A percentile compares a stretch with the other conserved stretches of the same genome.
Conservation (phyloP, 1,140 invertebrate genomes). For the Procambarus virginalis region DNA sequence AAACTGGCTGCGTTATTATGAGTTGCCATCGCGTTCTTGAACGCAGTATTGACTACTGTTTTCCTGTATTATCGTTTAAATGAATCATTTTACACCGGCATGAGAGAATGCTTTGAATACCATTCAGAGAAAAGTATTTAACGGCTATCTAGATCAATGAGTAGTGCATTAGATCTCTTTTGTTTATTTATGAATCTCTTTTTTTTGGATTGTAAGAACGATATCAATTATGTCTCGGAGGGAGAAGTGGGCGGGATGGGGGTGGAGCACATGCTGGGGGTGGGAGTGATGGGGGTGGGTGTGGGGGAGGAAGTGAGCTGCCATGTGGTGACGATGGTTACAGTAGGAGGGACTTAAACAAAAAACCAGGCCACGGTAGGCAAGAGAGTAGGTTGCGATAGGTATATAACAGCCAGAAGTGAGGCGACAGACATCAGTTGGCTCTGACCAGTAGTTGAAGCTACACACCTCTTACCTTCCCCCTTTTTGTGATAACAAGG, state of each 20-base stretch:
- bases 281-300: not conserved
- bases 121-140: no score
- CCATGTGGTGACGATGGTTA: slow-evolving; percentile 50
- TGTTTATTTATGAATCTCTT: no score
- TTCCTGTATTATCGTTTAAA: not conserved
- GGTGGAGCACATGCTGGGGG: slow-evolving; percentile 8
- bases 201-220: no score
- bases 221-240: not conserved
- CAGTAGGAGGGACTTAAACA: not conserved
- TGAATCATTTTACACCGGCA: not conserved
- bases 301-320: slow-evolving; percentile 7
- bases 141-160: no score
- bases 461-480: slow-evolving; percentile 42
- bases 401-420: slow-evolving; percentile 40
- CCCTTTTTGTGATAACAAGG: slow-evolving; percentile 59
- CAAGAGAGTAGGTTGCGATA: slow-evolving; percentile 35
- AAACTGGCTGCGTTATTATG: not conserved
- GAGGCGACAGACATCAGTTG: slow-evolving; percentile 49
- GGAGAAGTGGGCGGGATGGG: not conserved
- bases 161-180: no score
- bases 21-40: slow-evolving; percentile 2
- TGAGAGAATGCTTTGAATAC: no score
- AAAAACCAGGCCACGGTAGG: slow-evolving; percentile 58
- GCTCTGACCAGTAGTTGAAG: slow-evolving; percentile 56
- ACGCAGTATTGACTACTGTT: not conserved